Evolutionary conservation across 2,888 invertebrate genomes (phyloP).

Genomic region (Synergus japonicus): DNA sequence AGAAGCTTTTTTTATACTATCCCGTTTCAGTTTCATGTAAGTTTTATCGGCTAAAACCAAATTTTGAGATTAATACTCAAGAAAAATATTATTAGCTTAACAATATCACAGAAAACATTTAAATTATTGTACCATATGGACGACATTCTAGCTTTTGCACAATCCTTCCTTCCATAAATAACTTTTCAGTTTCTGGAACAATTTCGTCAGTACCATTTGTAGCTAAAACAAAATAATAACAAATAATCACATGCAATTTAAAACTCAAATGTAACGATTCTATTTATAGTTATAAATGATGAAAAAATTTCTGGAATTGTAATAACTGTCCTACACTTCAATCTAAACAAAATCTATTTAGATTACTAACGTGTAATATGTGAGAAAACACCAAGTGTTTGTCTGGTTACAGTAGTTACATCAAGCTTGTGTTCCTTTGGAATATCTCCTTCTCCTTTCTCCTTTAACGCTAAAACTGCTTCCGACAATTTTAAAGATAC

Average conservation of each 20-base stretch:
- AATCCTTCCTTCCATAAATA: conserved; percentile 95
- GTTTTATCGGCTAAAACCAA: conserved; percentile 83
- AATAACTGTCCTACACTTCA: too few species aligned
- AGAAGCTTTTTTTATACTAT: conserved; percentile 91
- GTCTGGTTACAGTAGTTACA: conserved; percentile 93
- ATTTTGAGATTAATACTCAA: conserved; percentile 19
- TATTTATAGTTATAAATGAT: too few species aligned
- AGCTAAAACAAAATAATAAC: conserved; percentile 75
- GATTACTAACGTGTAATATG: conserved; percentile 85
- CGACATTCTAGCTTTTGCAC: conserved; percentile 97
- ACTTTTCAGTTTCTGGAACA: conserved; percentile 88
- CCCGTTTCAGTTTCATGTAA: conserved; percentile 94
- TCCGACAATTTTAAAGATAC: conserved; percentile 92
- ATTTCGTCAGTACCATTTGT: conserved; percentile 82
- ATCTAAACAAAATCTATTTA: not conserved
- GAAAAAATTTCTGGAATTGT: too few species aligned
- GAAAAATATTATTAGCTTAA: not conserved
- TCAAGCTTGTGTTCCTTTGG: conserved; percentile 95
- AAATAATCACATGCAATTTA: conserved; percentile 10
- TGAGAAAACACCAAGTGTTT: conserved; percentile 95
- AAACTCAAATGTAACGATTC: not conserved
- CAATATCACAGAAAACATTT: not conserved
- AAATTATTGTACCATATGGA: conserved; percentile 82
- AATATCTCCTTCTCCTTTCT: conserved; percentile 88
- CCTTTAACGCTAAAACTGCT: conserved; percentile 87